Percentiles rank a stretch among this genome's conserved stretches.
Evolutionary conservation across 2,797 vertebrate species (phyloP).

Genomic region (Pangasius djambal): DNA sequence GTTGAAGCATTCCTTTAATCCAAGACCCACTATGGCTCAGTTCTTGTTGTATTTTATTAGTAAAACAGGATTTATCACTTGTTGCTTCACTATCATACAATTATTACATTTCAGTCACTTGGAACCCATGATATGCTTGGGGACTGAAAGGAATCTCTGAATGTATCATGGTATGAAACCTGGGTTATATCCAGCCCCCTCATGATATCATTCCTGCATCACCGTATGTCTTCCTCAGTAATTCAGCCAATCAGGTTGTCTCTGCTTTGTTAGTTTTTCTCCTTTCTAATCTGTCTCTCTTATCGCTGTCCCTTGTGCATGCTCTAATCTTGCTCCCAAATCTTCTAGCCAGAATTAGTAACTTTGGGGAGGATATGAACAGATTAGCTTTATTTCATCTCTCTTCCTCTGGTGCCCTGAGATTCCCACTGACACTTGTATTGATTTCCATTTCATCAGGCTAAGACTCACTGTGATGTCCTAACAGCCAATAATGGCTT

Average conservation of each 20-base stretch:
- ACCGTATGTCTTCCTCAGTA: slow-evolving; percentile 6
- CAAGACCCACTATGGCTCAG: not conserved
- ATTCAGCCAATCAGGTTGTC: slow-evolving; percentile 20
- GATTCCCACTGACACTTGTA: slow-evolving; percentile 54
- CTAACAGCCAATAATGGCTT: slow-evolving; percentile 31
- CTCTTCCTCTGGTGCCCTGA: slow-evolving; percentile 52
- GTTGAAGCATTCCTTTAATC: not conserved
- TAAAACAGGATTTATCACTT: slow-evolving; percentile 3
- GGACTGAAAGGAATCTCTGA: not conserved
- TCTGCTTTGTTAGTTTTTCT: slow-evolving; percentile 30
- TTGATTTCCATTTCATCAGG: slow-evolving; percentile 62
- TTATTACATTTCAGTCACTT: not conserved
- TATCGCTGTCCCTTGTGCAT: slow-evolving; percentile 36
- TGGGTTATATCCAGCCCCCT: not conserved
- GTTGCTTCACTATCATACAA: not conserved
- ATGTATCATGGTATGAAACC: not conserved
- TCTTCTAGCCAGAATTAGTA: slow-evolving; percentile 59
- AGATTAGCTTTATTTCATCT: slow-evolving; percentile 68
- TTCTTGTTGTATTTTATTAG: not conserved
- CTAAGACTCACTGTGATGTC: slow-evolving; percentile 51
- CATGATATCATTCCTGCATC: slow-evolving; percentile 7
- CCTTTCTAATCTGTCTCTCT: slow-evolving; percentile 21
- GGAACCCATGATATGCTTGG: not conserved
- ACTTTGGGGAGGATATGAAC: slow-evolving; percentile 60
- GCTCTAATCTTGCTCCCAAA: slow-evolving; percentile 49